Conservation (phyloP, 2,797 vertebrate genomes). For the Crotalus adamanteus region DNA sequence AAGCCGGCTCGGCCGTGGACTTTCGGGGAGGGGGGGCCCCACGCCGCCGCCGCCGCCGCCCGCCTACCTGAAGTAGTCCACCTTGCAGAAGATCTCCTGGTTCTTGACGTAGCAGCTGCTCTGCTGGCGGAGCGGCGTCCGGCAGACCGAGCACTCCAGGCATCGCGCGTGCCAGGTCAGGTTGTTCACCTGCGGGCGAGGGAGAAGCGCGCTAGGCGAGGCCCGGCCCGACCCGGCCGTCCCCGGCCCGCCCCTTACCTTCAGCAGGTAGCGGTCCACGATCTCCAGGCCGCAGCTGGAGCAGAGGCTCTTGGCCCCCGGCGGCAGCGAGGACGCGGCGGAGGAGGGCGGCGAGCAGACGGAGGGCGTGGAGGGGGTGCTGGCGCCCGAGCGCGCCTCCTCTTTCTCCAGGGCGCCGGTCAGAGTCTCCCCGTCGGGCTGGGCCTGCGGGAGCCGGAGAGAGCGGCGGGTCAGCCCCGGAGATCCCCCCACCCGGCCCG, state of each 20-base stretch:
- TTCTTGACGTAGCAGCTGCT: slow-evolving; percentile 99
- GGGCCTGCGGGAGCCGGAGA: slow-evolving; percentile 76
- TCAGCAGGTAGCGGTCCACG: slow-evolving; percentile 88
- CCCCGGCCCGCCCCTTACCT: slow-evolving; percentile 72
- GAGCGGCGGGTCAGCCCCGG: not conserved
- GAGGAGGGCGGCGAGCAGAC: slow-evolving; percentile 86
- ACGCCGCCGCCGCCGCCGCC: too few relatives aligned
- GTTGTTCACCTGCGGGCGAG: slow-evolving; percentile 89
- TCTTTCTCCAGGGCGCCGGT: slow-evolving; percentile 87
- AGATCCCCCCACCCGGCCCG: not conserved
- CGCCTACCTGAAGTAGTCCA: slow-evolving; percentile 99
- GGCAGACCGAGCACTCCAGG: slow-evolving; percentile 95
- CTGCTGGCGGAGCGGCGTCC: slow-evolving; percentile 93
- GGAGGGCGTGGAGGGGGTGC: slow-evolving; percentile 86
- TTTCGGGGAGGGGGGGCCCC: not conserved
- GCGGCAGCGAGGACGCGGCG: slow-evolving; percentile 79
- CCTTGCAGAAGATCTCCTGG: slow-evolving; percentile 99
- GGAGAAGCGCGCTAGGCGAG: not conserved
- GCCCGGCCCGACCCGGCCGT: slow-evolving; percentile 3
- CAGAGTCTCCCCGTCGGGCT: slow-evolving; percentile 89
- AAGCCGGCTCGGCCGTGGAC: not conserved
- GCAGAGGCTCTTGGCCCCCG: slow-evolving; percentile 86
- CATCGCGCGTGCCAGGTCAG: slow-evolving; percentile 98
- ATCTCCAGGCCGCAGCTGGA: slow-evolving; percentile 92
- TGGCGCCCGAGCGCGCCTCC: slow-evolving; percentile 84